Conservation (phyloP, 64 coral and sea anemone genomes). For the Trachythela sp. region DNA sequence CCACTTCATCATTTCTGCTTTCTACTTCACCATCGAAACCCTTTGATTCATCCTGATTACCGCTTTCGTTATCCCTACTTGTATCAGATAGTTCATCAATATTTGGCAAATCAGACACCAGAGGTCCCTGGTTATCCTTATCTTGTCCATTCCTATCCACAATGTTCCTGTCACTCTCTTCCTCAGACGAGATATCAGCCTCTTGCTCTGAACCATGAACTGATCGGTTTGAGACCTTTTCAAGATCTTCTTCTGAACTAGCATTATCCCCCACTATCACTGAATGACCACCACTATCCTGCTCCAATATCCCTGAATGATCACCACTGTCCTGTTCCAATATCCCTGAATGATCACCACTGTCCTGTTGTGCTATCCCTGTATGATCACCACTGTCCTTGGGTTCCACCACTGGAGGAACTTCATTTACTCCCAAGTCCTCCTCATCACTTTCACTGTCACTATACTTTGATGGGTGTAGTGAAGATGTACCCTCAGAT, state of each 20-base stretch:
- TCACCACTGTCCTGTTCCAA: neutral
- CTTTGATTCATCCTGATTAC: neutral
- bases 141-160: neutral
- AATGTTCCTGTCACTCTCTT: neutral
- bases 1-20: neutral
- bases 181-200: neutral
- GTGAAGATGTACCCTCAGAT: neutral
- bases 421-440: neutral
- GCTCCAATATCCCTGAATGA: neutral
- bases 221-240: neutral
- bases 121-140: neutral
- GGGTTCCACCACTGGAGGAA: neutral
- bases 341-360: neutral
- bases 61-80: neutral
- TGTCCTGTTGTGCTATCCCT: neutral
- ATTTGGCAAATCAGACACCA: neutral
- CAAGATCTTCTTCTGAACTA: neutral
- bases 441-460: neutral
- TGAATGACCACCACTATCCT: neutral
- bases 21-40: neutral
- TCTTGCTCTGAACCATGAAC: slow-evolving; percentile 3
- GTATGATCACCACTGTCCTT: neutral
- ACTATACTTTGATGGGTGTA: neutral
- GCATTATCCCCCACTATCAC: neutral
- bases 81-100: neutral